Conservation (phyloP, 2,797 vertebrate genomes). For the Triplophysa bombifrons region DNA sequence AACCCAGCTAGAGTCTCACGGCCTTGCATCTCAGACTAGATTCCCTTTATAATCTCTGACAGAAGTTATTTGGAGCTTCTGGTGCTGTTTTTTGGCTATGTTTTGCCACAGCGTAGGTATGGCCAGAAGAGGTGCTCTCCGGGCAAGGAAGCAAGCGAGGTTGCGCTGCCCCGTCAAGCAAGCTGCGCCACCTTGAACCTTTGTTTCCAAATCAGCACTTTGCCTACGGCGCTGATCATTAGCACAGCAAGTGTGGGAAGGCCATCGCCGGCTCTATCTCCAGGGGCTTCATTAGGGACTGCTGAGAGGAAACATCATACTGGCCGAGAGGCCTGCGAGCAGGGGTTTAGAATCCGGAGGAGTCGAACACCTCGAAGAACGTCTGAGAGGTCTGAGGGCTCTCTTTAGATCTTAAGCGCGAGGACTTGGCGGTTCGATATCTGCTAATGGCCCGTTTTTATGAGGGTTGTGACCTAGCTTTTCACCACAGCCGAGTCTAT, state of each 20-base stretch:
- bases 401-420: constrained; percentile 14
- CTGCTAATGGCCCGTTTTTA: constrained; percentile 11
- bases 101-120: constrained; percentile 46
- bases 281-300: constrained; percentile 75
- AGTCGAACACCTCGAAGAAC: constrained; percentile 31
- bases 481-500: constrained; percentile 2
- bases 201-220: constrained; percentile 76
- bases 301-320: constrained; percentile 50
- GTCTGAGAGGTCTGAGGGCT: constrained; percentile 18
- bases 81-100: constrained; percentile 17
- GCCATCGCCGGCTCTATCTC: constrained; percentile 70
- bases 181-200: constrained; percentile 67
- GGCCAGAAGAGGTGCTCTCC: constrained; percentile 31
- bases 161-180: constrained; percentile 36
- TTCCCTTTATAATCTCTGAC: constrained; percentile 56
- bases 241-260: constrained; percentile 65
- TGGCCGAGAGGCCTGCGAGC: constrained; percentile 45
- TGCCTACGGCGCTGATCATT: constrained; percentile 73
- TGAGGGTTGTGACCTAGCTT: constrained; percentile 12
- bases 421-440: neutral
- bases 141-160: constrained; percentile 41
- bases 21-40: constrained; percentile 46
- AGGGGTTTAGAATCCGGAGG: constrained; percentile 33
- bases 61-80: constrained; percentile 59
- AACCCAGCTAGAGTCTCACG: constrained; percentile 55